Conservation (phyloP, 2,113 vertebrate genomes). For the Oophaga pumilio region DNA sequence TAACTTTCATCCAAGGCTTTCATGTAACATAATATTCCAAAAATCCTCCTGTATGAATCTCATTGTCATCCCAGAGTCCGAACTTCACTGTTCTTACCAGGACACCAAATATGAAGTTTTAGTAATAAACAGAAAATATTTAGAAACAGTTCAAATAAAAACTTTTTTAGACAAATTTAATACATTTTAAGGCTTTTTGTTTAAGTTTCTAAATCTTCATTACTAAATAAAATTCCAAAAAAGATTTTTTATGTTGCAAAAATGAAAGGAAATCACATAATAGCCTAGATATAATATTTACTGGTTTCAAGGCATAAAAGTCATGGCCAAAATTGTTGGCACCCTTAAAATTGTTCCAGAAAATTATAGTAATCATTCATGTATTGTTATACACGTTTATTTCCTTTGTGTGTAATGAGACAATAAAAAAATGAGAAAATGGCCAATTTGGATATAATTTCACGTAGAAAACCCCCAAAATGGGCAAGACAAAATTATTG, state of each 20-base stretch:
- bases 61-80: neutral
- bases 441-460: too few species aligned
- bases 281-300: neutral
- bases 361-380: too few species aligned
- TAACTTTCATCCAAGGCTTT: conserved; percentile 38
- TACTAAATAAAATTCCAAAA: neutral
- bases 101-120: neutral
- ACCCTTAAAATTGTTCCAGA: too few species aligned
- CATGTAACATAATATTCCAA: conserved; percentile 40
- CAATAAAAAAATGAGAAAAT: too few species aligned
- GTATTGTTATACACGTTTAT: too few species aligned
- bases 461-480: too few species aligned
- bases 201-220: neutral
- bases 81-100: neutral
- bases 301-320: neutral
- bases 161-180: neutral
- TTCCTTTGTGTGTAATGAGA: too few species aligned
- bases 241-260: neutral
- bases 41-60: conserved; percentile 16
- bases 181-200: neutral
- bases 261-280: neutral
- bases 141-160: neutral
- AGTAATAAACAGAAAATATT: neutral
- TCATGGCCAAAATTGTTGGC: too few species aligned
- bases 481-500: neutral